Evolutionary conservation across 2,113 vertebrate genomes (phyloP).

Genomic region (Phalacrocorax pelagicus): DNA sequence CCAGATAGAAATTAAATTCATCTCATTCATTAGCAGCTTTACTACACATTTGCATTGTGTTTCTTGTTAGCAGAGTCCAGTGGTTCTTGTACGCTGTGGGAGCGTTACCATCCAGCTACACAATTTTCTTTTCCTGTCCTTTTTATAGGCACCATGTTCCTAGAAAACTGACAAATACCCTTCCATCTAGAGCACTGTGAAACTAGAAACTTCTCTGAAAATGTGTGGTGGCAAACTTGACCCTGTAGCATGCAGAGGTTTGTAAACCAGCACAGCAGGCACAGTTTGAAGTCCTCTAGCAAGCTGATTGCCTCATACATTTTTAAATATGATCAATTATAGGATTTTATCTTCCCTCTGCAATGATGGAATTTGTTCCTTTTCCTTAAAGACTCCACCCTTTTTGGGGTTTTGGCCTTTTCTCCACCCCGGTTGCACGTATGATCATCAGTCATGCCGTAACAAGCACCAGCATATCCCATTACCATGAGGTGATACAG

Average conservation of each 20-base stretch:
- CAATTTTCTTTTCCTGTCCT: neutral
- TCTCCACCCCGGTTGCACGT: neutral
- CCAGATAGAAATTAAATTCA: neutral
- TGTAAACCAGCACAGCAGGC: neutral
- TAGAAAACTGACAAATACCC: neutral
- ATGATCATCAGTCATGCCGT: fast-evolving
- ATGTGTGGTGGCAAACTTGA: neutral
- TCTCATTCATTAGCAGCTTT: neutral
- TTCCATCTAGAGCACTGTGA: neutral
- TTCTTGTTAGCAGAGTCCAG: neutral
- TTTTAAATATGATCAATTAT: neutral
- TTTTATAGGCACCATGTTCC: neutral
- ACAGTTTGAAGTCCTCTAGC: neutral
- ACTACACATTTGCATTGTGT: neutral
- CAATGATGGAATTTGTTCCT: neutral
- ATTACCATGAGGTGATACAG: neutral
- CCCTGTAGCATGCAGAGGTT: neutral
- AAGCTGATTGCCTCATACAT: neutral
- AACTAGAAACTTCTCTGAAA: neutral
- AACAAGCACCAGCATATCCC: neutral
- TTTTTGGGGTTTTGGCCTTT: too few species aligned
- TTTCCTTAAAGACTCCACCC: neutral
- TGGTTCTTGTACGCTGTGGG: neutral
- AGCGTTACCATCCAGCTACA: neutral
- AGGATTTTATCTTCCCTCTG: neutral